Base-by-base conservation (phyloP, 2,113 vertebrate genomes). In the Haemorhous mexicanus region DNA sequence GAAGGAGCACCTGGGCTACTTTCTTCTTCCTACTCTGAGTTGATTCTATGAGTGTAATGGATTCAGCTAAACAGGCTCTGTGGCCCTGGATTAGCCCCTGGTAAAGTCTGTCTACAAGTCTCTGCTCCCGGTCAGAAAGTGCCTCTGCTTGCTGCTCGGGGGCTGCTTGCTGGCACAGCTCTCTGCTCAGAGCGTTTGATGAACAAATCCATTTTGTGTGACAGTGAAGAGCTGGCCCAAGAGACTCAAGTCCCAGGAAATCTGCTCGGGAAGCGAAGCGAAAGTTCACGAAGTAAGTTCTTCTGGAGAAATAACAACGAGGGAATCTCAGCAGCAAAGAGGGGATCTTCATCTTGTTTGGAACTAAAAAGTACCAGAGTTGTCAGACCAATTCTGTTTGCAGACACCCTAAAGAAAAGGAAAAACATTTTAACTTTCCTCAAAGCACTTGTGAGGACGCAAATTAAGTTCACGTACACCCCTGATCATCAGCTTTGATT, bases 1-100 rank as follows among this genome's bases (percentile, higher is more conserved):
- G 99, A 92, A 99, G 98, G 74, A 99, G 98, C 83, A 98, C 98
- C 97, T 99, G 99, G 3, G 99, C 99, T 87, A 99, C 85, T 94
- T 98, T 98, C 88, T 98, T 99, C 93, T 99, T 99, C 93, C 98
- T 98, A 58, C 92, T 97, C 84, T 99, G 99, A 96, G 98, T 98
- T 19, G 99, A 99, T 97, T 99, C 99, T 93, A 99, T 96, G 41
- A 99, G 97, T 8, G 99, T 99, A 97, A 99, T 99, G 67, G 98
- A 98, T 98, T 99, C 99, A 0, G 99, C 99, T 93, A 99, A 97
- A 92, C 98, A 98, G 20, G 99, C 98, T 88, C 99, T 98, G 6
- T 99, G 98, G 23, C 99, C 98, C 50, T 97, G 96, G 64, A 99
- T 96, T 68, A 99, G 97, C 35, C 99, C 99, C 5, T 64, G 94